Percentiles rank a stretch among this genome's conserved stretches.
These are phyloP conservation scores for Bimastos eiseni DNA, from an alignment of 2,888 invertebrate genomes.

Conservation along the genomic window DNA sequence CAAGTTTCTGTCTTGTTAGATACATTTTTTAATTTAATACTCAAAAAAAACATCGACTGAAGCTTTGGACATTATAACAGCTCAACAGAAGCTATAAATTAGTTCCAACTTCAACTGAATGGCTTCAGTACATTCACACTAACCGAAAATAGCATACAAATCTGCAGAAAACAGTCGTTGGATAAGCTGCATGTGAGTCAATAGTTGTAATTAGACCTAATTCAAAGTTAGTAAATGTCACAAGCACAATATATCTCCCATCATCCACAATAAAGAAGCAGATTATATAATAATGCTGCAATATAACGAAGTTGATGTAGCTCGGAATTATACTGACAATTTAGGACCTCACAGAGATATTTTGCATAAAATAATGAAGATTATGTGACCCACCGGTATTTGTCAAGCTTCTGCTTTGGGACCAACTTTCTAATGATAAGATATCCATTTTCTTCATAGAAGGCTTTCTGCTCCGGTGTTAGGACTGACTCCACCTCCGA, in stretches of 20 bases:
- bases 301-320: background rate
- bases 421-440: conserved; percentile 74
- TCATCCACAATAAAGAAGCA: background rate
- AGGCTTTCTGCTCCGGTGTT: conserved; percentile 69
- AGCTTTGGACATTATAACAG: too few relatives aligned
- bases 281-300: background rate
- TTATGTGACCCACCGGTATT: conserved; percentile 65
- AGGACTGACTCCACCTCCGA: conserved; percentile 53
- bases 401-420: conserved; percentile 70
- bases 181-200: too few relatives aligned
- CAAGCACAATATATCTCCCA: too few relatives aligned
- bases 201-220: too few relatives aligned
- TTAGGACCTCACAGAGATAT: background rate
- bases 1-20: background rate
- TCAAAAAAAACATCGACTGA: too few relatives aligned
- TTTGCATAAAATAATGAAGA: background rate
- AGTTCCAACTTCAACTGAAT: background rate
- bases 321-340: background rate
- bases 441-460: conserved; percentile 81
- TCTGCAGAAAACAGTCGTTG: too few relatives aligned
- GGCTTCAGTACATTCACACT: background rate
- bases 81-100: too few relatives aligned
- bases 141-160: too few relatives aligned
- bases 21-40: too few relatives aligned
- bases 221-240: too few relatives aligned